Evolutionary conservation across 2,888 invertebrate species (phyloP).

Genomic region (Hypsopygia costalis): DNA sequence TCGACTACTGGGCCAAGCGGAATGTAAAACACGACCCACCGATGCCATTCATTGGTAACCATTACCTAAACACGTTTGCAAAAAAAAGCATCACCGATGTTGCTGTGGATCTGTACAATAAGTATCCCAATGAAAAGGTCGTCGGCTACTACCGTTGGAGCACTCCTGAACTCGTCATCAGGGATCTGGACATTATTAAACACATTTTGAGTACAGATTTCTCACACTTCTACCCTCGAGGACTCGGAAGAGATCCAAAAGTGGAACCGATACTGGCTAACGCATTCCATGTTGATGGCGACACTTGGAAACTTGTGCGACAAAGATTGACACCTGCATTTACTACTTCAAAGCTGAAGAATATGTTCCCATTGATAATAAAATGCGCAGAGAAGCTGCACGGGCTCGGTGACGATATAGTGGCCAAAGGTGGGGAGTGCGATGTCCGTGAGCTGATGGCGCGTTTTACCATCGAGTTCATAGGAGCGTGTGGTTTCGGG

Average conservation of each 20-base stretch:
- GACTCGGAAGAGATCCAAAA: conserved; percentile 35
- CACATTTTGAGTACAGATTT: conserved; percentile 47
- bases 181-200: conserved; percentile 47
- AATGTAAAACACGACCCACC: conserved; percentile 47
- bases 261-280: conserved; percentile 42
- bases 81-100: conserved; percentile 36
- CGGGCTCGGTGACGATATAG: conserved; percentile 29
- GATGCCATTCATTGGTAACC: conserved; percentile 47
- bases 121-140: conserved; percentile 51
- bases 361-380: conserved; percentile 59
- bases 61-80: conserved; percentile 36
- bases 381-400: conserved; percentile 51
- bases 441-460: conserved; percentile 50
- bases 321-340: conserved; percentile 59
- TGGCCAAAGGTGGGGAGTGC: conserved; percentile 25
- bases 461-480: conserved; percentile 51
- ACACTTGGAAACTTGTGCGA: conserved; percentile 52
- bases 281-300: conserved; percentile 52
- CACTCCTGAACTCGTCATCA: conserved; percentile 46
- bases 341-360: conserved; percentile 53
- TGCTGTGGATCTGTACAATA: conserved; percentile 39
- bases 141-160: conserved; percentile 50
- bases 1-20: conserved; percentile 48
- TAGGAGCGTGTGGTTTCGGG: conserved; percentile 53
- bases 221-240: conserved; percentile 42